Base-by-base conservation (phyloP, 1,140 invertebrate species). In the Neodiprion fabricii region DNA sequence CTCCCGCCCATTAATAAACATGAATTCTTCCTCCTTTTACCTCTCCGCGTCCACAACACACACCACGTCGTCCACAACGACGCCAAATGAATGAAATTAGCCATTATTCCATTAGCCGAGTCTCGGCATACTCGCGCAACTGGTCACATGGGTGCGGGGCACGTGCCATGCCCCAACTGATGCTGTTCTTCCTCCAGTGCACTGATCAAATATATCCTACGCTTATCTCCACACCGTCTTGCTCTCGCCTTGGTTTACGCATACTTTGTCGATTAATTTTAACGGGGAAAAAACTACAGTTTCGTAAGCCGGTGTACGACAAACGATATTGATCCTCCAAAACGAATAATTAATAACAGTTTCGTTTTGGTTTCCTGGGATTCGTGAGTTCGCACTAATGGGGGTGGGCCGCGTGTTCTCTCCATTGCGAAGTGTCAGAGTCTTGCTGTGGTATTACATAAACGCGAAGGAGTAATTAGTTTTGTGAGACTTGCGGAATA, bases 1-100 rank as follows among this genome's bases (percentile, higher is more conserved):
- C 21, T 23, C 67, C 12, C 21, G 40, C 40, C 47, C 74, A 75
- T 75, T 75, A 75, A 75, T 75, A 75, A 72, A 75, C 74, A 75
- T 75, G 74, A 75, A 75, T 49, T 17, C 53, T 61, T 61, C 5
- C 53, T 61, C 53, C 53, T 61, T 61, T 61, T 61, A 61, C 53
- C 53, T 61, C 53, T 61, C 53, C 53, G 53, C n/a, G 28, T 61
- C 53, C 28, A 40, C 28, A 61, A 12, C 53, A 61, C 53, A 14
- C 53, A 9, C 11, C 11, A 61, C 28, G 28, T 40, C 28, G 28
- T 40, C 28, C 28, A 40, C 28, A 40, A 40, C 28, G 28, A 40
- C 28, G 28, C 53, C 53, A 61, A 61, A 61, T 61, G 53, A 61
- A 61, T 11, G 7, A 61, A 61, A 61, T 61, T 61, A 61, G 53